Evolutionary conservation across 2,888 invertebrate genomes (phyloP).

Genomic region (Rotaria sp.): DNA sequence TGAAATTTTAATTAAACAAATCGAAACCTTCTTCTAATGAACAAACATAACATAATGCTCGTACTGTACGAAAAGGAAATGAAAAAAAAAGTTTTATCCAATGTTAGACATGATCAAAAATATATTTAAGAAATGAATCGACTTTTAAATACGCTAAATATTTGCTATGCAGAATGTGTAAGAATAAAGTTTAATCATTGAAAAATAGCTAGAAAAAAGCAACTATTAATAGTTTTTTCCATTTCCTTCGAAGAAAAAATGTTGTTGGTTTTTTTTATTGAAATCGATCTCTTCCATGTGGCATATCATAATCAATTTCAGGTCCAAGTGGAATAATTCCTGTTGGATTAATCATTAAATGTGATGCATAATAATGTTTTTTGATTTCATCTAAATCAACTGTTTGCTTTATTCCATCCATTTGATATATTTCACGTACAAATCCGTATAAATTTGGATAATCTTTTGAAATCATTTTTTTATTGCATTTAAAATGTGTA

Average conservation of each 20-base stretch:
- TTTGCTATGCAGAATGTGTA: too few relatives aligned
- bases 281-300: neutral
- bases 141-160: too few relatives aligned
- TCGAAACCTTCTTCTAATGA: too few relatives aligned
- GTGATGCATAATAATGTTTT: constrained; percentile 47
- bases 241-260: neutral
- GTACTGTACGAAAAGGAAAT: too few relatives aligned
- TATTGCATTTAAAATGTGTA: constrained; percentile 52
- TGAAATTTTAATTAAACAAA: too few relatives aligned
- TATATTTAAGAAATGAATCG: too few relatives aligned
- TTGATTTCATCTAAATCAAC: constrained; percentile 49
- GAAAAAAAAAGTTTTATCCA: too few relatives aligned
- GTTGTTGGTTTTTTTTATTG: neutral
- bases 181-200: too few relatives aligned
- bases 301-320: constrained; percentile 4
- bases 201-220: too few relatives aligned
- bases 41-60: too few relatives aligned
- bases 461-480: constrained; percentile 47
- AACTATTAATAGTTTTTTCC: neutral
- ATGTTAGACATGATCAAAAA: too few relatives aligned
- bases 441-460: constrained; percentile 51
- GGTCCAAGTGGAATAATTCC: constrained; percentile 8
- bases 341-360: neutral
- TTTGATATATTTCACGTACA: constrained; percentile 49
- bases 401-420: constrained; percentile 46